Evolutionary conservation across 2,888 invertebrate genomes (phyloP), one percentile per base, ranked within the genome.

Genomic region (Amphimallon solstitiale): DNA sequence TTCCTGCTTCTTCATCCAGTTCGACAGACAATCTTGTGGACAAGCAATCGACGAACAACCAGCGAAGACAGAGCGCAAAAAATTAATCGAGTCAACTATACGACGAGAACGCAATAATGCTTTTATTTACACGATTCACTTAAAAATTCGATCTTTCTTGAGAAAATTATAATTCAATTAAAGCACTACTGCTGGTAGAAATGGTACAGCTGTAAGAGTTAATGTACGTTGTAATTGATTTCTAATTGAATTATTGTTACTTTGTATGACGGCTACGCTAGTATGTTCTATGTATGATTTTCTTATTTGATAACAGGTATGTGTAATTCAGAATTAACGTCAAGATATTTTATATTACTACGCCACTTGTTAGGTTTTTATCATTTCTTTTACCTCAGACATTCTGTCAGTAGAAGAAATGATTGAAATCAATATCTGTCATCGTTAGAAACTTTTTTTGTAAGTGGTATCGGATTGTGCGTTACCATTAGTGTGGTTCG

Each of bases 141-240:
- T 29, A 34, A 59, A 59, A 59, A 29, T 43, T 43, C 48, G 7
- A 9, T 15, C 12, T 59, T 2, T 7, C 12, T 9, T 29, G 56
- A 14, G 43, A 43, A 59, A 59, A 59, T 59, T 59, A 59, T 59
- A 59, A 59, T 29, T 59, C 43, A 59, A 59, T 59, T 59, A 59
- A 59, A 45, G 29, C 56, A 45, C 17, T 45, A 15, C 17, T 40
- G 15, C 12, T 7, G 45, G 19, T 7, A 19, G 45, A 10, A 4
- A 10, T 6, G 7, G 12, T 9, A 14, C 12, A n/a, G 19, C 19
- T 45, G 10, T 4, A 2, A 15, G 15, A n/a, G 10, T 45, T 19
- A 35, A 34, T 51, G 35, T 34, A 9, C 49, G 34, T n/a, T 15
- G 51, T 35, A 51, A 51, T 51, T 51, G 51, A 51, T 51, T 51